phyloP scores from a whole-genome alignment of 1,140 invertebrate species.

The Musca vetustissima region DNA sequence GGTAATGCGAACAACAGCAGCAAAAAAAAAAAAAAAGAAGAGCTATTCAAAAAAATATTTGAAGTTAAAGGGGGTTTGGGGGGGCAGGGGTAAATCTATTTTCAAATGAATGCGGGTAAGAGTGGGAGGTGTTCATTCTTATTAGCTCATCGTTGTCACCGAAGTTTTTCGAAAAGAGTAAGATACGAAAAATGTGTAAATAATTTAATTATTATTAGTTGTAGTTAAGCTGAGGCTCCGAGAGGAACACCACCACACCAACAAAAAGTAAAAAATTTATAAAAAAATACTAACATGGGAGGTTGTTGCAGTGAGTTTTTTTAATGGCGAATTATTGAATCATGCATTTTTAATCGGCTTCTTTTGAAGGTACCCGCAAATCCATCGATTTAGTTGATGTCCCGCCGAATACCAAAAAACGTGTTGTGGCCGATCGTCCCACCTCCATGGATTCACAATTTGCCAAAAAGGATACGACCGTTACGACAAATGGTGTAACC shows the following conservation, averaged over 20 bases:
- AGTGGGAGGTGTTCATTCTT: no score
- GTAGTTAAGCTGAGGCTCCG: neutral
- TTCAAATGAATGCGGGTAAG: no score
- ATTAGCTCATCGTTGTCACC: no score
- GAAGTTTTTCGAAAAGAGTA: no score
- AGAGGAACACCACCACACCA: no score
- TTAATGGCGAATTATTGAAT: neutral
- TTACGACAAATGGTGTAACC: neutral
- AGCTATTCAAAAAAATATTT: no score
- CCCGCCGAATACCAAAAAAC: neutral
- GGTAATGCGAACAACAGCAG: no score
- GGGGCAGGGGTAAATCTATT: no score
- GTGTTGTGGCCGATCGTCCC: slow-evolving; percentile 2
- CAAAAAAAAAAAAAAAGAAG: no score
- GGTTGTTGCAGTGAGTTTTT: slow-evolving; percentile 17
- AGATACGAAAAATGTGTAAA: neutral
- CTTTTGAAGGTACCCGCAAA: slow-evolving; percentile 8
- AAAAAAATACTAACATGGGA: slow-evolving; percentile 5
- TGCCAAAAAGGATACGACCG: neutral
- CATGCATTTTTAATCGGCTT: neutral
- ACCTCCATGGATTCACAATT: slow-evolving; percentile 4
- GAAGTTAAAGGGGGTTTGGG: no score
- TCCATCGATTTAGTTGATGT: slow-evolving; percentile 13
- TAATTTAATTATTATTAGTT: slow-evolving; percentile 18
- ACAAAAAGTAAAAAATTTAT: no score